These are phyloP conservation scores for Plectropomus leopardus DNA, from an alignment of 2,113 vertebrate species.

Conservation along the genomic window DNA sequence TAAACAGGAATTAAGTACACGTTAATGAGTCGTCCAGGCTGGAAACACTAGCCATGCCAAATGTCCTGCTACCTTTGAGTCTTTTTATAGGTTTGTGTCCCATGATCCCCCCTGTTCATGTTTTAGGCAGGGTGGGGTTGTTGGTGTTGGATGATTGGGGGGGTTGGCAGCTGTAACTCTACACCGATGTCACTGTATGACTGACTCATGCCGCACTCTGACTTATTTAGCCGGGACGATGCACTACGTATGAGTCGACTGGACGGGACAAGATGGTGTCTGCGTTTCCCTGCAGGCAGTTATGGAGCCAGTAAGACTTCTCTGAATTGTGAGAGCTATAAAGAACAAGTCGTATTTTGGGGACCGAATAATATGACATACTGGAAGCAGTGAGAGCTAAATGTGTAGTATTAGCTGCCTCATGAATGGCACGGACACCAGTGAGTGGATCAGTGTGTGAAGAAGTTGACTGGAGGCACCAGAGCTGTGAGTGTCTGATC, in stretches of 20 bases:
- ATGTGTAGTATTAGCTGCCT: conserved; percentile 7
- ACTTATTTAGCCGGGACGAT: conserved; percentile 65
- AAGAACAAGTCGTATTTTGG: conserved; percentile 14
- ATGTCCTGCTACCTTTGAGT: conserved; percentile 41
- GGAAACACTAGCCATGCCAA: conserved; percentile 60
- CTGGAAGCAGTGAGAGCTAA: not conserved
- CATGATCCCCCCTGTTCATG: conserved; percentile 65
- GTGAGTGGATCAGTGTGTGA: conserved; percentile 18
- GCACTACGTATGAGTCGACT: not conserved
- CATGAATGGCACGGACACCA: conserved; percentile 27
- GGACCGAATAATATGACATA: not conserved
- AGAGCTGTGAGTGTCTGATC: conserved; percentile 19
- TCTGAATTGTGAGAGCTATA: conserved; percentile 1
- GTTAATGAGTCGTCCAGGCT: not conserved
- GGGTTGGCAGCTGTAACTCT: conserved; percentile 66
- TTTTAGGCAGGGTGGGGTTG: conserved; percentile 41
- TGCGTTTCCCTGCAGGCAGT: conserved; percentile 1
- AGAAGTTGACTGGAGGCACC: conserved; percentile 24
- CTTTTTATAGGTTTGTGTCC: conserved; percentile 79
- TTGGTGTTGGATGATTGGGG: conserved; percentile 27
- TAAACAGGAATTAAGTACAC: not conserved
- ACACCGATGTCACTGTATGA: conserved; percentile 56
- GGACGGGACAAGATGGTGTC: conserved; percentile 26
- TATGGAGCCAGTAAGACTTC: not conserved
- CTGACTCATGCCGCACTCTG: conserved; percentile 44